Evolutionary conservation across 2,797 vertebrate genomes (phyloP).

Genomic region (Coccyzus lansbergi): DNA sequence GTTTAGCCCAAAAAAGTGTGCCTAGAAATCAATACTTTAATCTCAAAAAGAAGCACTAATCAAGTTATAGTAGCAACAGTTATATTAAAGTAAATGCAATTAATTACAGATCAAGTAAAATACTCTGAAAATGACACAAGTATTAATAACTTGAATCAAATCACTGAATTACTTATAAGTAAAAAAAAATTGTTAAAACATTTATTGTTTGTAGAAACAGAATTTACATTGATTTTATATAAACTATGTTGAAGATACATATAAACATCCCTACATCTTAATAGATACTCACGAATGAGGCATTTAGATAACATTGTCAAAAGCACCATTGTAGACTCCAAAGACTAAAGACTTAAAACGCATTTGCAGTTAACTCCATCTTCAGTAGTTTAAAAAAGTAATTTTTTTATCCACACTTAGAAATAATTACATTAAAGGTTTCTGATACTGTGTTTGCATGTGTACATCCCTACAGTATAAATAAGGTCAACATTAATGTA

Average conservation of each 20-base stretch:
- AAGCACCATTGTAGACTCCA: conserved; percentile 1
- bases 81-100: neutral
- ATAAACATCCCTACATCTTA: conserved; percentile 52
- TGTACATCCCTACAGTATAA: conserved; percentile 40
- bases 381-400: conserved; percentile 42
- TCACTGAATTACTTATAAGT: neutral
- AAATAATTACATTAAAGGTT: conserved; percentile 2
- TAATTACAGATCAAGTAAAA: neutral
- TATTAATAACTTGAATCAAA: neutral
- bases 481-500: conserved; percentile 14
- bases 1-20: neutral
- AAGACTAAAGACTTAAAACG: conserved; percentile 20
- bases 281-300: conserved; percentile 16
- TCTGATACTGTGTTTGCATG: neutral
- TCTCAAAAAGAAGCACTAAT: neutral
- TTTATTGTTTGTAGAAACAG: conserved; percentile 68
- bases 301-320: conserved; percentile 36
- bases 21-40: neutral
- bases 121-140: neutral
- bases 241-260: conserved; percentile 71
- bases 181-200: conserved; percentile 51
- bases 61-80: neutral
- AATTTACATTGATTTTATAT: conserved; percentile 64
- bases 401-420: neutral
- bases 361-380: conserved; percentile 15